These are phyloP conservation scores for Podiceps cristatus DNA, from an alignment of 2,113 vertebrate genomes.

Conservation along the genomic window DNA sequence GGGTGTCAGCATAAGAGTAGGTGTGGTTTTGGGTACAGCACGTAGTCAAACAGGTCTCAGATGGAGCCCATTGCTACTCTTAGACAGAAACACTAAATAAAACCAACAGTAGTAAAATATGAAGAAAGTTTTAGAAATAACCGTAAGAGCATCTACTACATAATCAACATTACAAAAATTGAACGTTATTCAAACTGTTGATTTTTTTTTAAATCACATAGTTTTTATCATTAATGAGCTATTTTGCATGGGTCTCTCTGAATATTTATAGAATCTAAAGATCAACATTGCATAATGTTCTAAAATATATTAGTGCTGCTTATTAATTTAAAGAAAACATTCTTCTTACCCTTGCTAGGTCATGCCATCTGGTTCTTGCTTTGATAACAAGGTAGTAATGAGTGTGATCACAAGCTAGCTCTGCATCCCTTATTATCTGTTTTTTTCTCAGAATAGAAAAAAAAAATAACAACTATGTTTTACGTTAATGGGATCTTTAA, in stretches of 20 bases:
- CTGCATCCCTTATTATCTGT: slow-evolving; percentile 66
- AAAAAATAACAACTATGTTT: slow-evolving; percentile 32
- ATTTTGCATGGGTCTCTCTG: slow-evolving; percentile 38
- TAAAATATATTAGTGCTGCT: slow-evolving; percentile 49
- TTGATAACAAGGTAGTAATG: slow-evolving; percentile 83
- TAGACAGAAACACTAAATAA: background rate
- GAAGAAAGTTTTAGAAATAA: background rate
- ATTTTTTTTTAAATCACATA: slow-evolving; percentile 11
- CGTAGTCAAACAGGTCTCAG: background rate
- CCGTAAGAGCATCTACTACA: background rate
- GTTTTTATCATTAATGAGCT: slow-evolving; percentile 66
- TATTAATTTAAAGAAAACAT: slow-evolving; percentile 54
- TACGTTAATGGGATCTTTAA: slow-evolving; percentile 24
- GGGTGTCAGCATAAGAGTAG: background rate
- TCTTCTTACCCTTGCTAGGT: slow-evolving; percentile 81
- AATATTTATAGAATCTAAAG: slow-evolving; percentile 63
- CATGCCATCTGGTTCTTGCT: slow-evolving; percentile 82
- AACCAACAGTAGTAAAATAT: background rate
- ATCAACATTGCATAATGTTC: slow-evolving; percentile 53
- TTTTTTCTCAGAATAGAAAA: slow-evolving; percentile 67
- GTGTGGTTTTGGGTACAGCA: background rate
- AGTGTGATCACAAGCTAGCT: slow-evolving; percentile 82
- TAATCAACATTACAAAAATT: background rate
- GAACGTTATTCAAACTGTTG: background rate
- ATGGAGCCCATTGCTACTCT: background rate